phyloP scores from a whole-genome alignment of 2,888 invertebrate species.

The Slavum lentiscoides region DNA sequence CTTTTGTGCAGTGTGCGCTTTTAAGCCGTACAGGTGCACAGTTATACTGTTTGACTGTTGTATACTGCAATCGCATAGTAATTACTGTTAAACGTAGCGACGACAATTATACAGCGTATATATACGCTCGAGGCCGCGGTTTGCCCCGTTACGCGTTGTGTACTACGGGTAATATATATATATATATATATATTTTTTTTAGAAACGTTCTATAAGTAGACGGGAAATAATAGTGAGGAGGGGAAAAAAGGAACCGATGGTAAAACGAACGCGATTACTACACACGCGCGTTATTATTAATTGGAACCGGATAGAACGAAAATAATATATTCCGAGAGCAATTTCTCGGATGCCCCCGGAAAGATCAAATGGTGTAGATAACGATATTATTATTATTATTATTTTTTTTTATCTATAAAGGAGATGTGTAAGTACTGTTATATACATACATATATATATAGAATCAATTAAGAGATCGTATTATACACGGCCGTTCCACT shows the following conservation, averaged over 20 bases:
- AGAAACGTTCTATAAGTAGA: no score
- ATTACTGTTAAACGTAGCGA: no score
- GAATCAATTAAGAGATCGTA: conserved; percentile 47
- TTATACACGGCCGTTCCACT: not conserved
- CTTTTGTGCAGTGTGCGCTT: no score
- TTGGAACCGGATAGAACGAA: conserved; percentile 48
- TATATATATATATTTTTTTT: no score
- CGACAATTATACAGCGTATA: no score
- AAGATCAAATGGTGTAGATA: conserved; percentile 42
- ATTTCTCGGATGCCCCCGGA: conserved; percentile 46
- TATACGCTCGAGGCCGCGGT: no score
- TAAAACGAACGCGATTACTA: conserved; percentile 8
- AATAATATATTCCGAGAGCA: conserved; percentile 44
- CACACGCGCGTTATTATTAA: conserved; percentile 22
- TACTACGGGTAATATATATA: no score
- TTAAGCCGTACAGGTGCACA: no score
- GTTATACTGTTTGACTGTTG: no score
- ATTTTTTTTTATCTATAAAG: not conserved
- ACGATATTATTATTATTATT: not conserved
- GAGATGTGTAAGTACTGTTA: not conserved
- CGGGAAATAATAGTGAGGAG: no score
- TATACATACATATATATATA: not conserved
- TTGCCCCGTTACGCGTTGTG: no score
- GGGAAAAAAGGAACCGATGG: not conserved
- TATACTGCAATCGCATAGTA: no score